A percentile compares a stretch with the other conserved stretches of the same genome.
Evolutionary conservation across 2,113 vertebrate genomes (phyloP).

Genomic region (Pseudopodoces humilis): DNA sequence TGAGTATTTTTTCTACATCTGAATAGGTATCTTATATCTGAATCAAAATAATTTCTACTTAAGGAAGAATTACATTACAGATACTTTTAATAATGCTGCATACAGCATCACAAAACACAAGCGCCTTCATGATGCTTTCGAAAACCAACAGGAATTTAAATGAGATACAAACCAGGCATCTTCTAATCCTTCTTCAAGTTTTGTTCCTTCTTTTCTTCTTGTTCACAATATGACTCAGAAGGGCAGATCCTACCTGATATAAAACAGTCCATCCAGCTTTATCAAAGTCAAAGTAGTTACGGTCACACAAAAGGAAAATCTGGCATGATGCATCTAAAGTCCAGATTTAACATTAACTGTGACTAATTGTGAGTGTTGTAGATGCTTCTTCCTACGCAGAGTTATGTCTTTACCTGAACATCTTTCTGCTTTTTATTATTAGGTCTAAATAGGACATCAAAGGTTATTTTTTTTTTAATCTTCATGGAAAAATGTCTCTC

Average conservation of each 20-base stretch:
- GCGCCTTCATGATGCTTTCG: not conserved
- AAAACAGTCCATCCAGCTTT: slow-evolving; percentile 46
- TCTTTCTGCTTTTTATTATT: slow-evolving; percentile 63
- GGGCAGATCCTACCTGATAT: slow-evolving; percentile 26
- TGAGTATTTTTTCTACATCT: not conserved
- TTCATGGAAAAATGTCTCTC: slow-evolving; percentile 27
- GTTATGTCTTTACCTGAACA: slow-evolving; percentile 57
- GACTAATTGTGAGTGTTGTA: slow-evolving; percentile 20
- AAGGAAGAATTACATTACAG: not conserved
- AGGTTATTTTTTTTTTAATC: not conserved
- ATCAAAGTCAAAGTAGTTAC: slow-evolving; percentile 34
- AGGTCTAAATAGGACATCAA: slow-evolving; percentile 52
- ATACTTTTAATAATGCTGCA: not conserved
- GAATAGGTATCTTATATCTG: not conserved
- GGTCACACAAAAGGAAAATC: slow-evolving; percentile 2
- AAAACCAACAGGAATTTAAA: slow-evolving; percentile 33
- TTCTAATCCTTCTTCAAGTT: slow-evolving; percentile 25
- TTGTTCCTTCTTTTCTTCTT: slow-evolving; percentile 20
- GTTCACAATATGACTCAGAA: slow-evolving; percentile 16
- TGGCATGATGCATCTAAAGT: slow-evolving; percentile 6
- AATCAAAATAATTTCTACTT: not conserved
- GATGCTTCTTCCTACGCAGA: slow-evolving; percentile 37
- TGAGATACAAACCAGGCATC: slow-evolving; percentile 37
- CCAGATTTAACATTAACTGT: slow-evolving; percentile 14
- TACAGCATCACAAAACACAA: not conserved